Evolutionary conservation across 2,113 vertebrate species (phyloP), one percentile per base, ranked within the genome.

Genomic region (Vombatus ursinus): DNA sequence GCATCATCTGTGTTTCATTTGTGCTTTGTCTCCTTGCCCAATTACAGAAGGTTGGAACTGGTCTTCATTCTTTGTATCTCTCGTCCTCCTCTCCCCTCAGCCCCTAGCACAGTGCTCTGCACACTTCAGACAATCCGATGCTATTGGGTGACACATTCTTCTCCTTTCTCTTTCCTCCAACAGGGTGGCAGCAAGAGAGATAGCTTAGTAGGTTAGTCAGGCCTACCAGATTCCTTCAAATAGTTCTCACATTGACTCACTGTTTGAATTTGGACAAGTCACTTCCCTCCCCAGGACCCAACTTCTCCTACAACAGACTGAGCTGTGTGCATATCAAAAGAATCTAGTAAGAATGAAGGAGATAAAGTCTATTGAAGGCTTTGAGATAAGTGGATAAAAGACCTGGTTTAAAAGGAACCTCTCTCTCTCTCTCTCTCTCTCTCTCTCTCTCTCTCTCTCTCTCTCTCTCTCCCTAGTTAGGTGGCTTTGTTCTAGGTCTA

Each of bases 221-320:
- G 52, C 50, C 57, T 92, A 50, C 89, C 50, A 84, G 92, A 50
- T 92, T 93, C 91, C 94, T 95, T 92, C 12, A 24, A 61, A 50
- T 50, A 47, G 50, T 90, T 52, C 90, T 47, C 77, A 50, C 2
- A 2, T 93, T 97, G 97, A 96, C 54, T 96, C 95, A 96, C 68
- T 1, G 0, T 0, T 48, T 50, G 52, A 93, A 89, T 0, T 0
- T 25, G 50, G 95, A 90, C 50, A 31, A 94, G 61, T 84, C 91
- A 90, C 95, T 95, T 97, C 97, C 89, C 93, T 90, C 90, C 50
- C 48, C 68, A 25, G n/a, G 10, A 31, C 48, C 19, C 23, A 3
- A 47, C n/a, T 25, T 84, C 54, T n/a, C 61, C n/a, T 24, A 54
- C 9, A 44, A 2, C 0, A 22, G 8, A 50, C 16, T 10, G 16